phyloP scores from a whole-genome alignment of 1,140 invertebrate species.

The Drosophila hydei region DNA sequence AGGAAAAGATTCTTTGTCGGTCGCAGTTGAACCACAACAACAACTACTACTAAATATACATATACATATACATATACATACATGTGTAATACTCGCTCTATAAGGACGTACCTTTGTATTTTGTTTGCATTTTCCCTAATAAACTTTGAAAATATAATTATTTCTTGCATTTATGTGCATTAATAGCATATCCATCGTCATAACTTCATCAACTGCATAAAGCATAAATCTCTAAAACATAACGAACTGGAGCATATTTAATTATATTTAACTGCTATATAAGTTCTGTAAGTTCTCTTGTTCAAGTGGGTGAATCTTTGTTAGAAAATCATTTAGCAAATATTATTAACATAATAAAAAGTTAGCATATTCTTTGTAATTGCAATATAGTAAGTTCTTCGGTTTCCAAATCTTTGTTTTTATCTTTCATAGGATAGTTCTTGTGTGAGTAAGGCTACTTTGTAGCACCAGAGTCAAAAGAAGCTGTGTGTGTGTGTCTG shows the following conservation, averaged over 20 bases:
- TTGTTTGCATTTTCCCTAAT: constrained; percentile 55
- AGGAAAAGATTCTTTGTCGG: constrained; percentile 26
- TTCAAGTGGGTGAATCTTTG: not conserved
- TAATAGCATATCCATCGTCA: not conserved
- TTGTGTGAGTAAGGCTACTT: not conserved
- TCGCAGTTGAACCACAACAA: constrained; percentile 31
- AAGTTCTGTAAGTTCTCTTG: not conserved
- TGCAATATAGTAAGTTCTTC: not conserved
- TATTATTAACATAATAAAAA: not conserved
- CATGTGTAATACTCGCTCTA: constrained; percentile 39
- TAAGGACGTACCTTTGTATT: constrained; percentile 46
- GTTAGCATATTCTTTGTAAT: not conserved
- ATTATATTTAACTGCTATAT: constrained; percentile 10
- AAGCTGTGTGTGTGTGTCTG: not conserved
- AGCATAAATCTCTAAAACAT: constrained; percentile 40
- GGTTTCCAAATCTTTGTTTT: not conserved
- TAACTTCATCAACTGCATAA: constrained; percentile 12
- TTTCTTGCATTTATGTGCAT: constrained; percentile 8
- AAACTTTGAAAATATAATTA: constrained; percentile 63
- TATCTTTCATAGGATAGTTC: not conserved
- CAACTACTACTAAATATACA: constrained; percentile 44
- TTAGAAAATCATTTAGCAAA: not conserved
- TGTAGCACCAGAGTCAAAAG: constrained; percentile 1
- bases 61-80: constrained; percentile 25
- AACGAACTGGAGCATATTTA: constrained; percentile 21